A percentile compares a stretch with the other conserved stretches of the same genome.
phyloP scores from a whole-genome alignment of 1,140 invertebrate species.

The Trichomalopsis sarcophagae region DNA sequence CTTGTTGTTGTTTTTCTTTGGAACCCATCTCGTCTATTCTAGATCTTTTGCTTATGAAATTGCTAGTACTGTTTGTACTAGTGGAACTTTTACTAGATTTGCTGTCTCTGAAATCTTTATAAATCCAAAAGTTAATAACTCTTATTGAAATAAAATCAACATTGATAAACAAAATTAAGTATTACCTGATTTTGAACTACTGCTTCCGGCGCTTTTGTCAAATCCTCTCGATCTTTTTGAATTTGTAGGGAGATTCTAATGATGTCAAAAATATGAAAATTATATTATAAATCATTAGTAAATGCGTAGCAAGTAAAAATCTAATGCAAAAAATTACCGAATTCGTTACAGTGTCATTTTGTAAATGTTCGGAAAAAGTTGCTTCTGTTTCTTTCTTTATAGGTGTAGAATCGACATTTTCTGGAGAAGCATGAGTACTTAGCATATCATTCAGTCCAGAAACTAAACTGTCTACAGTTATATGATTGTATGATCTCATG shows the following conservation, averaged over 20 bases:
- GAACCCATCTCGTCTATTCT: constrained; percentile 65
- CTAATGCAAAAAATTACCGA: constrained; percentile 36
- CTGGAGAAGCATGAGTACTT: constrained; percentile 71
- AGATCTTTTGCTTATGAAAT: constrained; percentile 66
- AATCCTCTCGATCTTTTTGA: constrained; percentile 47
- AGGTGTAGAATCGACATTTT: constrained; percentile 62
- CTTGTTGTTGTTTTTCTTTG: constrained; percentile 57
- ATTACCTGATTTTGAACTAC: constrained; percentile 45
- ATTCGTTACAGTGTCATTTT: constrained; percentile 51
- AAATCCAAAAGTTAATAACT: constrained; percentile 32
- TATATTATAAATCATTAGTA: neutral
- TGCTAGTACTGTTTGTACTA: constrained; percentile 57
- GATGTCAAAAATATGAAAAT: neutral
- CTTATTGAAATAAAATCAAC: constrained; percentile 20
- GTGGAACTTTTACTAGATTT: constrained; percentile 64
- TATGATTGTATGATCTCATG: constrained; percentile 75
- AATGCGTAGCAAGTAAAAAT: neutral
- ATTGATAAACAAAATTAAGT: constrained; percentile 12
- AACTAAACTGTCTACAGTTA: constrained; percentile 71
- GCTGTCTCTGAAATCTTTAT: constrained; percentile 55
- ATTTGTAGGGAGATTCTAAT: constrained; percentile 51
- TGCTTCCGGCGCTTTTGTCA: constrained; percentile 44
- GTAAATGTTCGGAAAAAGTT: constrained; percentile 32
- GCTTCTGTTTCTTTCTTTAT: constrained; percentile 25
- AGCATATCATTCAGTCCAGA: constrained; percentile 71